These are phyloP conservation scores for Catalaphyllia jardinei DNA, from an alignment of 64 coral and sea anemone species.

Conservation along the genomic window DNA sequence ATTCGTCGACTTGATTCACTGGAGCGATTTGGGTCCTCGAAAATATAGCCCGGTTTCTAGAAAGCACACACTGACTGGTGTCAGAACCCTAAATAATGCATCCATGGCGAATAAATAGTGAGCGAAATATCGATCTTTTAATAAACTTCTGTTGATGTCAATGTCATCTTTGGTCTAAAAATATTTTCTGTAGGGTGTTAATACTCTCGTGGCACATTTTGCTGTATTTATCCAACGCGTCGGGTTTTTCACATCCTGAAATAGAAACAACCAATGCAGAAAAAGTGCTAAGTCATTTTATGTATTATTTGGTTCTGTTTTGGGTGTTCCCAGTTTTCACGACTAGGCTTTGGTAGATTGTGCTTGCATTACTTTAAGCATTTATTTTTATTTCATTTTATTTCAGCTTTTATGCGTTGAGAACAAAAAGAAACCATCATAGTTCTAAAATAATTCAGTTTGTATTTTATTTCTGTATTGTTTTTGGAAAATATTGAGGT, in stretches of 20 bases:
- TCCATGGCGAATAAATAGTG: not conserved
- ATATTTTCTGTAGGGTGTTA: constrained; percentile 5
- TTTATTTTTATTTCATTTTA: no score
- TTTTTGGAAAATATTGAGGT: constrained; percentile 77
- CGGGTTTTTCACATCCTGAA: constrained; percentile 8
- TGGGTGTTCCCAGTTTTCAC: no score
- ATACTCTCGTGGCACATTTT: constrained; percentile 16
- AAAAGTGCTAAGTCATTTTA: no score
- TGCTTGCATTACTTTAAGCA: no score
- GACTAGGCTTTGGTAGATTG: no score
- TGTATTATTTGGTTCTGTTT: no score
- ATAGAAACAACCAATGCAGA: not conserved
- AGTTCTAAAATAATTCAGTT: no score
- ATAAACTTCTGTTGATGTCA: no score
- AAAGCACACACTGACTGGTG: not conserved
- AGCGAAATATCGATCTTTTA: not conserved
- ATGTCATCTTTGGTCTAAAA: constrained; percentile 17
- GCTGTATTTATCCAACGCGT: not conserved
- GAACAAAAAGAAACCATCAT: no score
- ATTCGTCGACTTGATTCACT: not conserved
- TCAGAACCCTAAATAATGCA: not conserved
- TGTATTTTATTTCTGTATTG: constrained; percentile 75
- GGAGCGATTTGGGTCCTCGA: not conserved
- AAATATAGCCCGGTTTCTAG: no score
- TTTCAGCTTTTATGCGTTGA: no score